phyloP scores from a whole-genome alignment of 2,888 invertebrate species.

The Leptopterna dolabrata region DNA sequence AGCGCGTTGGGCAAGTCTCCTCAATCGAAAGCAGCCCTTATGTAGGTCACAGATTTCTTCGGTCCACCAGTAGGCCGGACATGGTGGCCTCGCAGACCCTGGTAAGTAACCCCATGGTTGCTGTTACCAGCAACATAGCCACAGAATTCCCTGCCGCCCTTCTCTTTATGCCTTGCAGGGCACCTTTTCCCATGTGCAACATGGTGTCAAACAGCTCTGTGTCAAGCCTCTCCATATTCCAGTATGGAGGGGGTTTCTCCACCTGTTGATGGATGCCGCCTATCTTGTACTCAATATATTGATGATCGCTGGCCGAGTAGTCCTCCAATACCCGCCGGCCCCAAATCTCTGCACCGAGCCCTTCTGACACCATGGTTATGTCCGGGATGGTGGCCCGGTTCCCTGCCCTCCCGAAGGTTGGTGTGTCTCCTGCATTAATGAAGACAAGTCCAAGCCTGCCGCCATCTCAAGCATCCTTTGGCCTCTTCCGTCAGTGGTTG shows the following conservation, averaged over 20 bases:
- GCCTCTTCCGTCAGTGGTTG: conserved; percentile 34
- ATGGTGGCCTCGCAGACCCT: too few relatives aligned
- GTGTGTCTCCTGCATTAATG: conserved; percentile 44
- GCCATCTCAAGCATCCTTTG: conserved; percentile 61
- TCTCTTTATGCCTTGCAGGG: too few relatives aligned
- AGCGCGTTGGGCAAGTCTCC: conserved; percentile 55
- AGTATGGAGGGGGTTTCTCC: too few relatives aligned
- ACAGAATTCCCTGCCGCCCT: too few relatives aligned
- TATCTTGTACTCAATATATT: conserved; percentile 56
- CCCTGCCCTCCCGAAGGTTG: conserved; percentile 14
- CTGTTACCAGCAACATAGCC: too few relatives aligned
- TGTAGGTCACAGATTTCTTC: neutral
- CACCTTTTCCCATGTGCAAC: too few relatives aligned
- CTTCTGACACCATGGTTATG: conserved; percentile 5
- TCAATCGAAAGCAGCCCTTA: neutral
- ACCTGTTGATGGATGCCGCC: too few relatives aligned
- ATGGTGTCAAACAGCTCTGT: too few relatives aligned
- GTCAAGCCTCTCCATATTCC: too few relatives aligned
- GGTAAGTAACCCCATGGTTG: too few relatives aligned
- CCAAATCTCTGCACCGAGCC: neutral
- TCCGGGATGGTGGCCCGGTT: neutral
- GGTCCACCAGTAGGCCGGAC: conserved; percentile 38
- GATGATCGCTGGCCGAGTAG: conserved; percentile 60
- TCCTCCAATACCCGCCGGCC: conserved; percentile 22
- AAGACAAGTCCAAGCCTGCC: conserved; percentile 58